Conservation (phyloP, 2,888 invertebrate genomes). For the Nephrotoma flavescens region DNA sequence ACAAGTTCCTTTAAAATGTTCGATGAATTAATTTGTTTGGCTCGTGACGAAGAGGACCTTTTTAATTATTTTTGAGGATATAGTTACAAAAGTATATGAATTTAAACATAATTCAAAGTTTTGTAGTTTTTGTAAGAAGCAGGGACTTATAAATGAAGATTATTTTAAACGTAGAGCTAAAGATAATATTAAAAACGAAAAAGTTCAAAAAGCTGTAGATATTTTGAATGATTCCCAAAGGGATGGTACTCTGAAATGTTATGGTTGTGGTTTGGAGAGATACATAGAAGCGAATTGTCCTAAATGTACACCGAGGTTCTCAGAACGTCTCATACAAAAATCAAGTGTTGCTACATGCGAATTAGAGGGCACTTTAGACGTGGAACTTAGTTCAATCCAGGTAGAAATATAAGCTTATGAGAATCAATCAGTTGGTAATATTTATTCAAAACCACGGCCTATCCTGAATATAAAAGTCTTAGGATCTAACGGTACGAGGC, state of each 20-base stretch:
- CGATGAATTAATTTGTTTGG: neutral
- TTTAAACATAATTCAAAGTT: neutral
- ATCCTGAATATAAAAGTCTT: neutral
- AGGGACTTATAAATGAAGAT: neutral
- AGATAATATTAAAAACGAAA: neutral
- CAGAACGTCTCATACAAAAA: no score
- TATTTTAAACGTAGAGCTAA: neutral
- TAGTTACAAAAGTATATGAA: neutral
- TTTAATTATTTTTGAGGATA: neutral
- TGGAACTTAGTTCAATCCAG: no score
- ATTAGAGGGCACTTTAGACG: no score
- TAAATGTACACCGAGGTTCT: neutral
- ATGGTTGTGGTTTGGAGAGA: neutral
- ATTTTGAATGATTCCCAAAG: no score
- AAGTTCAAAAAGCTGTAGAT: neutral
- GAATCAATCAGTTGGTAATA: no score
- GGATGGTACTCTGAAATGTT: neutral
- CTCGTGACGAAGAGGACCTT: neutral
- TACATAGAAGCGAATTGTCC: no score
- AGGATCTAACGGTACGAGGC: neutral
- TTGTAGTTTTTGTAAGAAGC: neutral
- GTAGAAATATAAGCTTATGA: no score
- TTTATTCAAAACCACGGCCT: neutral
- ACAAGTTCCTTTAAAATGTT: neutral
- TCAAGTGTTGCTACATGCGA: no score